Base-by-base conservation (phyloP, 92 coral and sea anemone genomes). In the Blastomussa wellsi region DNA sequence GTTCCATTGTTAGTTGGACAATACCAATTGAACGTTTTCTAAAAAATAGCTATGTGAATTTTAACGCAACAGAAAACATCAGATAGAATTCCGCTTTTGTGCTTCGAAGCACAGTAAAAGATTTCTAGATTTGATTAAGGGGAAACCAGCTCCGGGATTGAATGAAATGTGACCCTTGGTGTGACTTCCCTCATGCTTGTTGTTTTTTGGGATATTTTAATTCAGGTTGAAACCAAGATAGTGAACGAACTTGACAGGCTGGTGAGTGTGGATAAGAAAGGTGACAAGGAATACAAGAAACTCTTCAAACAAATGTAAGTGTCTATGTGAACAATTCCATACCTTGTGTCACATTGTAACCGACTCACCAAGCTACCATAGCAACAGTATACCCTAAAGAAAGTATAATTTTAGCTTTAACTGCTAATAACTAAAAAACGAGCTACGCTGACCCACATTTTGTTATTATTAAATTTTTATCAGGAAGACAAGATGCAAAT, bases 251-350 rank as follows among this genome's bases (percentile, higher is more conserved):
- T 96, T 36, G 99, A 96, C 79, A 83, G 92, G 62, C 82, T 94
- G 28, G 90, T 96, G 53, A 91, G 95, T 53, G 88, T 79, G 75
- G 92, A 88, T 83, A 90, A 90, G 86, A 90, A 88, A 65, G 99
- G 99, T 32, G 99, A 96, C 84, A 94, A 90, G 28, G 92, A 94
- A 42, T 96, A 96, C 91, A 94, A 92, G 88, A 95, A 92, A 51
- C 92, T 96, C 37, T 96, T 96, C 72, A 88, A 88, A 65, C 86
- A 94, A 79, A 94, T 96, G 98, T 96, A 90, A 87, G 98, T 44
- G 49, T 44, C 0, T 44, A 41, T 41, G 7, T 44, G 11, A 44
- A 44, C 7, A 8, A 4, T 6, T 2, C 20, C 64, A 55, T 55
- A 55, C 44, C 7, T 3, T 3, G 49, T 3, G n/a, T 53, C 60